Conservation (phyloP, 1,140 invertebrate genomes). For the Hetaerina americana region DNA sequence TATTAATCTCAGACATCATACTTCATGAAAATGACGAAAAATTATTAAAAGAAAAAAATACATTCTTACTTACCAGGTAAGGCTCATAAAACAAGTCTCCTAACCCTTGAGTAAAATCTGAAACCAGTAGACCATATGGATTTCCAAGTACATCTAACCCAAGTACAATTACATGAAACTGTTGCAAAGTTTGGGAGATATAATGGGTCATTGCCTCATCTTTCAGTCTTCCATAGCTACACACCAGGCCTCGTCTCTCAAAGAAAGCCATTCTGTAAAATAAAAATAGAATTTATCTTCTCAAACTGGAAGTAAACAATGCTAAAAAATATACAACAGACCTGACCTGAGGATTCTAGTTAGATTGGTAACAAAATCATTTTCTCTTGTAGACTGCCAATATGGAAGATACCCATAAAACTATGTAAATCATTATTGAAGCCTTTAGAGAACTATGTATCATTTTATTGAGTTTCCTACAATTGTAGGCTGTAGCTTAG, state of each 20-base stretch:
- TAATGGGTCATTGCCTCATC: constrained; percentile 55
- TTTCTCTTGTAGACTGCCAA: too few relatives aligned
- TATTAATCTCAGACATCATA: neutral
- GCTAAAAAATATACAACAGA: too few relatives aligned
- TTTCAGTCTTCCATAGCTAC: constrained; percentile 41
- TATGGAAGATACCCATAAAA: too few relatives aligned
- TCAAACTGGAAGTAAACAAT: too few relatives aligned
- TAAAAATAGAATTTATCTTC: constrained; percentile 10
- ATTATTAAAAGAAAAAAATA: neutral
- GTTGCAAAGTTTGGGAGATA: constrained; percentile 64
- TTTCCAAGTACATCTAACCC: constrained; percentile 85
- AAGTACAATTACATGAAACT: constrained; percentile 77
- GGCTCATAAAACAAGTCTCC: constrained; percentile 62
- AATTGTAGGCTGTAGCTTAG: too few relatives aligned
- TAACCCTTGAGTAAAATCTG: constrained; percentile 52
- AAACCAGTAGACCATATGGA: constrained; percentile 56
- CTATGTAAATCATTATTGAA: too few relatives aligned
- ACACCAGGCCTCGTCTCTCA: constrained; percentile 51
- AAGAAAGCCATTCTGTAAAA: constrained; percentile 61
- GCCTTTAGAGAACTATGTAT: too few relatives aligned
- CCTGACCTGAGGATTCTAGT: too few relatives aligned
- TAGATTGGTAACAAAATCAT: too few relatives aligned
- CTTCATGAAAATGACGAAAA: neutral
- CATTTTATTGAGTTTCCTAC: too few relatives aligned
- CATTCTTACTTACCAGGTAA: constrained; percentile 34